phyloP scores from a whole-genome alignment of 2,888 invertebrate species.

The Theristus sp. region DNA sequence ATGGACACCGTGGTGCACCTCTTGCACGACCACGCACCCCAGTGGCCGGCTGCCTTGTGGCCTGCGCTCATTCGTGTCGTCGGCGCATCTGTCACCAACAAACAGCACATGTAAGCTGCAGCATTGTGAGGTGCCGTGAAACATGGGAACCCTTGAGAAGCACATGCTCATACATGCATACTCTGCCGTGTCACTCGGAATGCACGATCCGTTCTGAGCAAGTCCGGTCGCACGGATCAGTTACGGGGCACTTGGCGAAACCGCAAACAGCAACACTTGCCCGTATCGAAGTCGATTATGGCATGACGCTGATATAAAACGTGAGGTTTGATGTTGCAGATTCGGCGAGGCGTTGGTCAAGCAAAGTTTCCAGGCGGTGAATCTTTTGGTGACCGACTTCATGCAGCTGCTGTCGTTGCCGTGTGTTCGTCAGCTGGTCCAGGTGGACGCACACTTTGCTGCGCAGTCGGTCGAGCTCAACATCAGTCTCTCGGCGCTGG shows the following conservation, averaged over 20 bases:
- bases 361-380: slow-evolving; percentile 83
- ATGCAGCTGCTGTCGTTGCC: slow-evolving; percentile 74
- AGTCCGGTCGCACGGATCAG: too few species aligned
- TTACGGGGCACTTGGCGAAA: too few species aligned
- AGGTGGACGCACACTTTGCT: slow-evolving; percentile 84
- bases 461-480: slow-evolving; percentile 87
- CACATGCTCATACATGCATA: too few species aligned
- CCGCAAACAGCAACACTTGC: too few species aligned
- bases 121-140: background rate
- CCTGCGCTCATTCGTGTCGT: slow-evolving; percentile 79
- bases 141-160: too few species aligned
- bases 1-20: slow-evolving; percentile 80
- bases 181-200: too few species aligned
- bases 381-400: slow-evolving; percentile 79
- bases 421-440: slow-evolving; percentile 48
- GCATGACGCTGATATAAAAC: too few species aligned
- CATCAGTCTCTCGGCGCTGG: slow-evolving; percentile 87
- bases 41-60: slow-evolving; percentile 70
- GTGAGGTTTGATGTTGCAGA: too few species aligned
- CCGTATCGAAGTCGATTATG: too few species aligned
- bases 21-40: slow-evolving; percentile 76
- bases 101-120: slow-evolving; percentile 23
- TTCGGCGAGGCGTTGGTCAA: slow-evolving; percentile 76
- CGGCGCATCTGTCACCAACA: slow-evolving; percentile 67
- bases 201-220: too few species aligned